Base-by-base conservation (phyloP, 2,888 invertebrate genomes). In the Rhaphigaster nebulosa region DNA sequence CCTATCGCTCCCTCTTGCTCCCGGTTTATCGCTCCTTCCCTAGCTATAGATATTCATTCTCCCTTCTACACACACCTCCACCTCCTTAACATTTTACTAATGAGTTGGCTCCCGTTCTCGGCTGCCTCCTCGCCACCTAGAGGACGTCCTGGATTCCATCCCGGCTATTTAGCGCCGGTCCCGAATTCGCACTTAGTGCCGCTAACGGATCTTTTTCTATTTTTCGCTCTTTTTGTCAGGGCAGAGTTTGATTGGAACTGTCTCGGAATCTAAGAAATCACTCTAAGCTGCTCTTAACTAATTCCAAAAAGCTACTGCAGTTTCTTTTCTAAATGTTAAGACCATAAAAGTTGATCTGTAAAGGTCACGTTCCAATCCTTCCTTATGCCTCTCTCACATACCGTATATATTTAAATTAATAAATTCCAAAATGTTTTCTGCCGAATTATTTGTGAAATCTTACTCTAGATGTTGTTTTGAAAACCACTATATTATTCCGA, bases 91-190 rank as follows among this genome's bases (percentile, higher is more conserved):
- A 76, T 76, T 76, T 76, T 76, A 84, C 84, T 84, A 84, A 84
- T 84, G 84, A 84, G 84, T 84, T 50, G 84, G 84, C 84, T 84
- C 84, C 84, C 84, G 84, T 84, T 84, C 84, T 84, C 45, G 3
- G n/a, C 2, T 10, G 6, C n/a, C 84, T 45, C 15, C 76, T 38
- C 23, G 18, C 38, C 80, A 80, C 80, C 65, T 65, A n/a, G 65
- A 29, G 65, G 29, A 29, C 65, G 65, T 10, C 29, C 18, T 34
- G 70, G 34, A 34, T 34, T 34, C 20, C 8, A 34, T 38, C 70
- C 20, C 1, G 18, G 18, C 13, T 56, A 56, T 56, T 54, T n/a
- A 60, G 60, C 56, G 15, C 65, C 29, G 15, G n/a, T 15, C 34
- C 70, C 70, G 34, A 34, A 76, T 76, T 23, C 38, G 70, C 70